Conservation (phyloP, 2,113 vertebrate species). For the Phylloscopus trochiloides region DNA sequence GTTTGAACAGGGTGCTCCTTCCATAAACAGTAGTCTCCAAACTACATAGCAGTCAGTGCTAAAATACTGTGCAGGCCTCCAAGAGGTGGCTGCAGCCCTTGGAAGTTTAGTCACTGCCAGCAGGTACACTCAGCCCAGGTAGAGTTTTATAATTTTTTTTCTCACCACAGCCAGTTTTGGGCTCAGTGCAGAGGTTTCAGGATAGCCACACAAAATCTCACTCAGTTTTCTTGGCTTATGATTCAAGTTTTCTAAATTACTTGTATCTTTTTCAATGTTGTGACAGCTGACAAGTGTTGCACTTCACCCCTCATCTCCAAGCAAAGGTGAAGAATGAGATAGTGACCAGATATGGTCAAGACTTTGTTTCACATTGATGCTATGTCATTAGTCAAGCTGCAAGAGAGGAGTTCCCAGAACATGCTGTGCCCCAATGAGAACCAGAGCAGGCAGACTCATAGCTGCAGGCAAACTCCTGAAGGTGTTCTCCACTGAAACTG, state of each 20-base stretch:
- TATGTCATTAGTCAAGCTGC: neutral
- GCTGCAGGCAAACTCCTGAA: neutral
- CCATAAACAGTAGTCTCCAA: neutral
- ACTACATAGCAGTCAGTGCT: neutral
- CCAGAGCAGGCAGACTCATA: neutral
- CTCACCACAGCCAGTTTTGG: neutral
- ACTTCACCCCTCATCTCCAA: neutral
- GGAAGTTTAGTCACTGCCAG: neutral
- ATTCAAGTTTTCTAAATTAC: neutral
- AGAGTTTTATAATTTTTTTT: neutral
- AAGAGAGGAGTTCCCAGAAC: neutral
- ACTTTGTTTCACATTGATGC: neutral
- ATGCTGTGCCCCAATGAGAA: neutral
- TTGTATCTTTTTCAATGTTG: neutral
- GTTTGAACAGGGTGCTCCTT: neutral
- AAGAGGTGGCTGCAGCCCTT: neutral
- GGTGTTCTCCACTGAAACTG: neutral
- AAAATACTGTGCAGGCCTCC: neutral
- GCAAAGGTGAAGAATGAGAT: neutral
- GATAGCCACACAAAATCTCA: neutral
- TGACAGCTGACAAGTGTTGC: neutral
- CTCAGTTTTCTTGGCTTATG: neutral
- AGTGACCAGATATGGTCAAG: neutral
- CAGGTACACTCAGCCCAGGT: neutral
- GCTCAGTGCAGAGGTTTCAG: neutral